phyloP scores from a whole-genome alignment of 2,113 vertebrate genomes.

The Ia io region DNA sequence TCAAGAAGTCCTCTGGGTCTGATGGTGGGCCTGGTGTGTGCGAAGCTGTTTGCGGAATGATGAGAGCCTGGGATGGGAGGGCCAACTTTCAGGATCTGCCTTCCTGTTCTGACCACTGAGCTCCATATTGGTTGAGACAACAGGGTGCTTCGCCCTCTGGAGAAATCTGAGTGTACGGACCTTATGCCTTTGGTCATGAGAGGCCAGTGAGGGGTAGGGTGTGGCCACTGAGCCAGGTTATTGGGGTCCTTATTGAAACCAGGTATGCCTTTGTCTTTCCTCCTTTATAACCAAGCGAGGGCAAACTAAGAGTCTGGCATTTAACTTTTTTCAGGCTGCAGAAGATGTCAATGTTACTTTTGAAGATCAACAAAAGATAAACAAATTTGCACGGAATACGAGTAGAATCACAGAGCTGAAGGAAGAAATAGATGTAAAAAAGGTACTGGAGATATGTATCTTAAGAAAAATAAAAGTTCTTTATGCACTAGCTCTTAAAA shows the following conservation, averaged over 20 bases:
- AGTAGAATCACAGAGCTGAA: slow-evolving; percentile 95
- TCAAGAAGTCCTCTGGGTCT: fast-evolving
- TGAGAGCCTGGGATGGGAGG: not conserved
- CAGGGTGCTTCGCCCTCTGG: not conserved
- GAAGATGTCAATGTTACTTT: slow-evolving; percentile 98
- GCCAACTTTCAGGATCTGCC: fast-evolving
- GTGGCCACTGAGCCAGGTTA: not conserved
- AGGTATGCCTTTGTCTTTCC: not conserved
- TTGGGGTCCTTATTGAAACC: not conserved
- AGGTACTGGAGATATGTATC: slow-evolving; percentile 80
- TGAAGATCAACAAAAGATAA: slow-evolving; percentile 98
- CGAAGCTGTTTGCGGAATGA: fast-evolving
- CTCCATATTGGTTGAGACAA: not conserved
- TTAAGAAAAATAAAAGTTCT: not conserved
- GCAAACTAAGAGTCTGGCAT: not conserved
- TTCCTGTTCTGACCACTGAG: not conserved
- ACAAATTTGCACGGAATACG: slow-evolving; percentile 97
- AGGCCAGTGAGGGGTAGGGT: not conserved
- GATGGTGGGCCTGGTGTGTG: not conserved
- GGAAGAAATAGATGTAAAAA: slow-evolving; percentile 96
- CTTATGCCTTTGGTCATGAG: not conserved
- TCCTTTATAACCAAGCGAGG: not conserved
- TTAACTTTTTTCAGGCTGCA: slow-evolving; percentile 84
- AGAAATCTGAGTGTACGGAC: not conserved
- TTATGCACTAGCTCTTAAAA: not conserved